phyloP scores from a whole-genome alignment of 1,140 invertebrate species.

The Bactericera cockerelli region DNA sequence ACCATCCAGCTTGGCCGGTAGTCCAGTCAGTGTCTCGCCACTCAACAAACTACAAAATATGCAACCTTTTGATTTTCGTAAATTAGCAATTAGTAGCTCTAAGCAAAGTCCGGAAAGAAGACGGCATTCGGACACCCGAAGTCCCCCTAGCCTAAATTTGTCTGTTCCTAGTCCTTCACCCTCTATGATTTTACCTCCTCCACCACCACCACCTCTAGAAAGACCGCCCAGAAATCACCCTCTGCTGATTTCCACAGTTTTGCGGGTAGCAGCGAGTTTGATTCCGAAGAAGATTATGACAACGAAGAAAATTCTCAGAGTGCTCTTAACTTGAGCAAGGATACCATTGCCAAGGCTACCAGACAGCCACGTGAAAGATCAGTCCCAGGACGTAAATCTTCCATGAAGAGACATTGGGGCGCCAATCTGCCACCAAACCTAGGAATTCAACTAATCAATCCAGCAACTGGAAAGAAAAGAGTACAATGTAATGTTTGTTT shows the following conservation, averaged over 20 bases:
- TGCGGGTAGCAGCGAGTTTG: slow-evolving; percentile 35
- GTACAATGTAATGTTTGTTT: slow-evolving; percentile 97
- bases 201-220: slow-evolving; percentile 20
- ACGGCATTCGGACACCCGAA: slow-evolving; percentile 32
- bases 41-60: slow-evolving; percentile 81
- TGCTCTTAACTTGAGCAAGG: slow-evolving; percentile 49
- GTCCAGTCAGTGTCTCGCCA: slow-evolving; percentile 48
- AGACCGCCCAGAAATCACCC: slow-evolving; percentile 25
- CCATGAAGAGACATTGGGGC: slow-evolving; percentile 80
- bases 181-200: slow-evolving; percentile 22
- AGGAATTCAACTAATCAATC: slow-evolving; percentile 79
- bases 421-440: slow-evolving; percentile 61
- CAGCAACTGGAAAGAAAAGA: slow-evolving; percentile 82
- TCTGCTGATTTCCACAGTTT: slow-evolving; percentile 25
- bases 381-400: slow-evolving; percentile 44
- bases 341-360: slow-evolving; percentile 22
- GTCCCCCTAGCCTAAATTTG: slow-evolving; percentile 39
- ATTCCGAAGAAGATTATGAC: slow-evolving; percentile 45
- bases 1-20: slow-evolving; percentile 31
- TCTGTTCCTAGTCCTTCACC: slow-evolving; percentile 30
- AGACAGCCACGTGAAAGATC: slow-evolving; percentile 26
- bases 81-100: slow-evolving; percentile 34
- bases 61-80: slow-evolving; percentile 86
- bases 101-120: slow-evolving; percentile 31
- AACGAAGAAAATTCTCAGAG: slow-evolving; percentile 42